These are phyloP conservation scores for Daubentonia madagascariensis DNA, from an alignment of 2,113 vertebrate species.

Conservation along the genomic window DNA sequence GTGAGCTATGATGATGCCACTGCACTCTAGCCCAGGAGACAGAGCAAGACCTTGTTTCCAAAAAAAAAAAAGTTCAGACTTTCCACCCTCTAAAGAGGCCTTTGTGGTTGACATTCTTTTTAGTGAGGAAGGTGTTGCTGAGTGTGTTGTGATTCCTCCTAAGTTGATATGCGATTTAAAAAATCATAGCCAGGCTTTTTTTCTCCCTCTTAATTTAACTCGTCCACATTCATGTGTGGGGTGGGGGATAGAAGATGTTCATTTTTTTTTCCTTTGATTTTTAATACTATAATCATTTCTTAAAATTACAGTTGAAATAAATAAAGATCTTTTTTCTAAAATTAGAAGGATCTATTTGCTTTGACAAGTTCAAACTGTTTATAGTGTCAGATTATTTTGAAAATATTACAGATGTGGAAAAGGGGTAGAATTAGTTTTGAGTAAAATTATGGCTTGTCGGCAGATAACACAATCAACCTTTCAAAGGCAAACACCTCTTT, in stretches of 20 bases:
- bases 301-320: constrained; percentile 73
- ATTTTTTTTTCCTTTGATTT: constrained; percentile 4
- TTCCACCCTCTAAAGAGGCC: not conserved
- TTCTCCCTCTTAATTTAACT: not conserved
- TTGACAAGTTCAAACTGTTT: constrained; percentile 78
- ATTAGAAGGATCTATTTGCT: constrained; percentile 79
- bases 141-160: not conserved
- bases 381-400: constrained; percentile 77
- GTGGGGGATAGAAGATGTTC: not conserved
- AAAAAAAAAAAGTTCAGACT: not conserved
- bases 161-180: not conserved
- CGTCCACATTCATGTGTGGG: not conserved
- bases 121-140: not conserved
- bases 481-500: constrained; percentile 79
- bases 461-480: constrained; percentile 76
- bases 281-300: constrained; percentile 50
- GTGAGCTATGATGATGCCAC: too few species aligned
- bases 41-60: too few species aligned
- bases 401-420: constrained; percentile 78
- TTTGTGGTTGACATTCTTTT: not conserved
- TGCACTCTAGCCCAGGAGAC: too few species aligned
- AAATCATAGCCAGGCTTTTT: not conserved
- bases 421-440: constrained; percentile 73
- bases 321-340: constrained; percentile 73
- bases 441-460: constrained; percentile 76